These are phyloP conservation scores for Jordanella pulchra DNA, from an alignment of 2,797 vertebrate species.

Conservation along the genomic window DNA sequence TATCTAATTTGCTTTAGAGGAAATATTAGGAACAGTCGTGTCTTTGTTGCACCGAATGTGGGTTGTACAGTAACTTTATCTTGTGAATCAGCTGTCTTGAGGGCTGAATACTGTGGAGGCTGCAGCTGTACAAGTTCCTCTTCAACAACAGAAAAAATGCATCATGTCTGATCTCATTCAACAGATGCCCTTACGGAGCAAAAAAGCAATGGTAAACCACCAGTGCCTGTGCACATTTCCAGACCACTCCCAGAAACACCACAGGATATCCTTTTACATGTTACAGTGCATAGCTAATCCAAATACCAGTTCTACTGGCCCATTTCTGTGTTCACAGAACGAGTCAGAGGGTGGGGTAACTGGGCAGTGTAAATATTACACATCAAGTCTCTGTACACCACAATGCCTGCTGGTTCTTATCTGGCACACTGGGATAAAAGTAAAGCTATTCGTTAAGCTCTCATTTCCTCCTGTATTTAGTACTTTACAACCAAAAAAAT, in stretches of 20 bases:
- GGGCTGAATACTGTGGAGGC: slow-evolving; percentile 14
- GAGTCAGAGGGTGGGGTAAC: slow-evolving; percentile 55
- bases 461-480: slow-evolving; percentile 1
- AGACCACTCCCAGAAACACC: slow-evolving; percentile 61
- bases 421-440: slow-evolving; percentile 2
- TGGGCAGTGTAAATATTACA: slow-evolving; percentile 24
- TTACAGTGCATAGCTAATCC: slow-evolving; percentile 45
- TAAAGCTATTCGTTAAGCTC: slow-evolving; percentile 5
- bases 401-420: slow-evolving; percentile 26
- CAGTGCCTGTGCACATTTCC: slow-evolving; percentile 41
- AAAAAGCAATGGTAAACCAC: slow-evolving; percentile 30
- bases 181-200: slow-evolving; percentile 55
- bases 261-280: slow-evolving; percentile 65
- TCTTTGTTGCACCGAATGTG: slow-evolving; percentile 22
- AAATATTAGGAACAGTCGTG: slow-evolving; percentile 19
- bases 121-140: slow-evolving; percentile 60
- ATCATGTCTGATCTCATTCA: slow-evolving; percentile 61
- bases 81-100: slow-evolving; percentile 57
- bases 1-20: slow-evolving; percentile 8
- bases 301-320: slow-evolving; percentile 69
- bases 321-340: slow-evolving; percentile 41
- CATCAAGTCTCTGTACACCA: slow-evolving; percentile 39
- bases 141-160: slow-evolving; percentile 22
- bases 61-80: slow-evolving; percentile 19
- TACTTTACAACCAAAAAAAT: neutral